A percentile compares a stretch with the other conserved stretches of the same genome.
These are phyloP conservation scores for Esox masquinongy DNA, from an alignment of 2,797 vertebrate species.

Conservation along the genomic window DNA sequence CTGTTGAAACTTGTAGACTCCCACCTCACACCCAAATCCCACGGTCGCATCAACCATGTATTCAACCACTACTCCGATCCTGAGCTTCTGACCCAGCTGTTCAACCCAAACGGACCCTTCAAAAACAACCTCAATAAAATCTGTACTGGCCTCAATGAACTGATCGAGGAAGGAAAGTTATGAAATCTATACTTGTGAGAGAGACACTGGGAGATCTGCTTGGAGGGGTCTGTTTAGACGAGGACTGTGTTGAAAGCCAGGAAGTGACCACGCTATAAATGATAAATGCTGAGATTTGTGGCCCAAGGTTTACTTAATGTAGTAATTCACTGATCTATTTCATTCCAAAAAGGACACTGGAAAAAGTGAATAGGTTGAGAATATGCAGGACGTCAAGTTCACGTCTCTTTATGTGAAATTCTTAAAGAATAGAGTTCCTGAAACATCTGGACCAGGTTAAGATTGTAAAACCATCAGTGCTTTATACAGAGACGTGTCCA, in stretches of 20 bases:
- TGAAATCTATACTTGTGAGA: conserved; percentile 30
- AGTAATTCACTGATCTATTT: conserved; percentile 3
- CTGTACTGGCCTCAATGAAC: conserved; percentile 84
- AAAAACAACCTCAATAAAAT: conserved; percentile 79
- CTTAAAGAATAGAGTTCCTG: conserved; percentile 17
- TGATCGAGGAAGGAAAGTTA: conserved; percentile 84
- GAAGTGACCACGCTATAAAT: conserved; percentile 14
- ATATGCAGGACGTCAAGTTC: conserved; percentile 10
- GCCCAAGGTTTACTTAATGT: conserved; percentile 20
- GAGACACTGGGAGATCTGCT: conserved; percentile 54
- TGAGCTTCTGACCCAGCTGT: conserved; percentile 82
- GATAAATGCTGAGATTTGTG: conserved; percentile 34
- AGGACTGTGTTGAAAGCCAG: conserved; percentile 6
- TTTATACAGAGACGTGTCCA: conserved; percentile 21
- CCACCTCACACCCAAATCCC: conserved; percentile 89
- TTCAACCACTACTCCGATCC: conserved; percentile 87
- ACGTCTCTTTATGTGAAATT: neutral
- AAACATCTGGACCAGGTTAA: conserved; percentile 41
- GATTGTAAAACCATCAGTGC: conserved; percentile 19
- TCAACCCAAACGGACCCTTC: conserved; percentile 75
- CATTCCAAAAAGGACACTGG: conserved; percentile 26
- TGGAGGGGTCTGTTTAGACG: conserved; percentile 6
- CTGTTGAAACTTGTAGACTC: conserved; percentile 82
- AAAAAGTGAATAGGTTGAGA: conserved; percentile 14
- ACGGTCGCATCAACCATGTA: conserved; percentile 85